A percentile compares a stretch with the other conserved stretches of the same genome.
Conservation (phyloP, 2,113 vertebrate genomes). For the Stigmatopora argus region DNA sequence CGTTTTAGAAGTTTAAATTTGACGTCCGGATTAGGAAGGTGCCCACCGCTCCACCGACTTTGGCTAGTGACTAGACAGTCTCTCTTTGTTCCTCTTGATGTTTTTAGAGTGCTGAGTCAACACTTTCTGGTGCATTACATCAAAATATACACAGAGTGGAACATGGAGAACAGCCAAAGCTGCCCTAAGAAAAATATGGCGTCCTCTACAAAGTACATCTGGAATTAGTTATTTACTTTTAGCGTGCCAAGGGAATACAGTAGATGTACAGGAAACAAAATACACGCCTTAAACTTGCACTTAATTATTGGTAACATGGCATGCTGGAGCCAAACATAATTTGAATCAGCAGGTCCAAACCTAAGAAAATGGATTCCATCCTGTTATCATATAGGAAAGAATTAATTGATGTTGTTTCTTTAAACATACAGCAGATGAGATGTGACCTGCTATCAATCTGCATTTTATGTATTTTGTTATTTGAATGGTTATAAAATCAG, state of each 20-base stretch:
- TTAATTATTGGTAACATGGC: neutral
- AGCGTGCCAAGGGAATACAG: conserved; percentile 5
- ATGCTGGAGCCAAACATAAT: neutral
- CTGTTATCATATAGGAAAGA: neutral
- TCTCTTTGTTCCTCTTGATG: conserved; percentile 54
- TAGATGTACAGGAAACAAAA: conserved; percentile 2
- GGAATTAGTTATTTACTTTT: conserved; percentile 8
- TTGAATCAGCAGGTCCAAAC: neutral
- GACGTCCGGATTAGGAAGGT: conserved; percentile 50
- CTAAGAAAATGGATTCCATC: too few species aligned
- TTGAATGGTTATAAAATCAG: too few species aligned
- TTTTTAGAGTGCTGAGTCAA: conserved; percentile 63
- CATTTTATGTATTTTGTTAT: too few species aligned
- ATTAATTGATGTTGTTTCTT: neutral
- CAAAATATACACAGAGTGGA: conserved; percentile 52
- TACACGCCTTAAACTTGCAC: neutral
- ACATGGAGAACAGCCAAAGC: conserved; percentile 44
- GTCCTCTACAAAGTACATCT: conserved; percentile 22
- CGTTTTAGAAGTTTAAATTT: conserved; percentile 44
- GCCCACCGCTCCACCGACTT: conserved; percentile 39
- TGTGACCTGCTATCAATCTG: neutral
- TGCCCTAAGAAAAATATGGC: conserved; percentile 18
- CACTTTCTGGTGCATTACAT: conserved; percentile 52
- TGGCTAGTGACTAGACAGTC: conserved; percentile 53
- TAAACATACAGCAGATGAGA: neutral